These are phyloP conservation scores for Cyprinodon brontotheroides DNA, from an alignment of 2,113 vertebrate species.

Conservation along the genomic window DNA sequence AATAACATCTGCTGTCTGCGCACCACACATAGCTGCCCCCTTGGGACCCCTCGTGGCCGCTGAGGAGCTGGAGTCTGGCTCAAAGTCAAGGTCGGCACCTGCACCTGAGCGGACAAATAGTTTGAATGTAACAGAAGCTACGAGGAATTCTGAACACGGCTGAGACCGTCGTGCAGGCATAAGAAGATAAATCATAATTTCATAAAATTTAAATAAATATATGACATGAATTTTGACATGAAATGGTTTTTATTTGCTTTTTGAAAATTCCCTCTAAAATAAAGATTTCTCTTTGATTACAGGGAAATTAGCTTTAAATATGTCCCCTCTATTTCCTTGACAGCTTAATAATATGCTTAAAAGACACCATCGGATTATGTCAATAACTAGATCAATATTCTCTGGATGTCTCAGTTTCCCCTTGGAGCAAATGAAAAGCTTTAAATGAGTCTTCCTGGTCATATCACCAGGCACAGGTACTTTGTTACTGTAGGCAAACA, in stretches of 20 bases:
- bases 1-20: conserved; percentile 77
- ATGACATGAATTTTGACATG: not conserved
- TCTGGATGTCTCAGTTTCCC: conserved; percentile 69
- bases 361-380: conserved; percentile 77
- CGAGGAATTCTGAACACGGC: not conserved
- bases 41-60: conserved; percentile 42
- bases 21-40: conserved; percentile 72
- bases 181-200: not conserved
- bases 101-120: conserved; percentile 43
- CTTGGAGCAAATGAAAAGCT: conserved; percentile 69
- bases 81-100: conserved; percentile 74
- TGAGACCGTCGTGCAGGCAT: not conserved
- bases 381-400: conserved; percentile 79
- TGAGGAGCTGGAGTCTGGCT: conserved; percentile 68
- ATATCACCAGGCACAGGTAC: conserved; percentile 38
- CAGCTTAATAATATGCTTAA: conserved; percentile 71
- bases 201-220: not conserved
- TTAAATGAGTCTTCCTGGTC: conserved; percentile 63
- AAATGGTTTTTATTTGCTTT: not conserved
- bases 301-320: conserved; percentile 56
- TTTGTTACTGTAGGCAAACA: conserved; percentile 34
- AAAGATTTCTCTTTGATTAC: conserved; percentile 35
- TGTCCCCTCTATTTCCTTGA: conserved; percentile 45
- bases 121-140: not conserved
- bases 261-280: conserved; percentile 49